Base-by-base conservation (phyloP, 53 echinoderm and acorn worm genomes). In the Hippasteria phrygiana region DNA sequence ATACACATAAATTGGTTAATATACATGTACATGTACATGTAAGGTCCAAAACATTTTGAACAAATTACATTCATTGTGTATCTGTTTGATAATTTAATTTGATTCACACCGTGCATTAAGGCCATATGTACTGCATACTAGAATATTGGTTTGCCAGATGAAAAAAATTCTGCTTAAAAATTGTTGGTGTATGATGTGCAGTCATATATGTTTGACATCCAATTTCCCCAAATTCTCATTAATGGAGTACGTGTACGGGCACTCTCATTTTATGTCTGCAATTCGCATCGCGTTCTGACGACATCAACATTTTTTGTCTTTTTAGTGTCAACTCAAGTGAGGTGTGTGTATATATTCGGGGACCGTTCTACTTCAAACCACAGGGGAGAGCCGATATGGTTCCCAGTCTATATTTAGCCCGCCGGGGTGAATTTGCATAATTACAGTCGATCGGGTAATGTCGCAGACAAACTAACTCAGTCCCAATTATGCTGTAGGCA, bases 281-380 rank as follows among this genome's bases (percentile, higher is more conserved):
- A 8, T 59, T 3, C n/a, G 4, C 3, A 59, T 59, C 8, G 3
- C 26, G 22, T 59, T 59, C 59, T 59, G 59, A 59, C 26, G 26
- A 26, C 59, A 59, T 51, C 36, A 67, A 35, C 33, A 67, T 67
- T 67, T 67, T 67, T 67, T 33, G 8, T 14, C 20, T 75, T 75
- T 76, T 76, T 48, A 79, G 62, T 79, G 79, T 79, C 79, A 38
- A 62, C 69, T 35, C 17, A 35, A 67, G 14, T 26, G 59, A 26
- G 41, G 17, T 56, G 79, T 32, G 82, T 43, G 55, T 66, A 26
- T 65, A 65, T 64, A 40, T n/a, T n/a, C n/a, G 45, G 28, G 67
- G 82, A 47, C 11, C 82, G 66, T 82, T 82, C 82, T 66, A 82
- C 65, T 82, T 43, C 0, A 73, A 82, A 29, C 64, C 82, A 42